Base-by-base conservation (phyloP, 2,888 invertebrate species). In the Cheilosia variabilis region DNA sequence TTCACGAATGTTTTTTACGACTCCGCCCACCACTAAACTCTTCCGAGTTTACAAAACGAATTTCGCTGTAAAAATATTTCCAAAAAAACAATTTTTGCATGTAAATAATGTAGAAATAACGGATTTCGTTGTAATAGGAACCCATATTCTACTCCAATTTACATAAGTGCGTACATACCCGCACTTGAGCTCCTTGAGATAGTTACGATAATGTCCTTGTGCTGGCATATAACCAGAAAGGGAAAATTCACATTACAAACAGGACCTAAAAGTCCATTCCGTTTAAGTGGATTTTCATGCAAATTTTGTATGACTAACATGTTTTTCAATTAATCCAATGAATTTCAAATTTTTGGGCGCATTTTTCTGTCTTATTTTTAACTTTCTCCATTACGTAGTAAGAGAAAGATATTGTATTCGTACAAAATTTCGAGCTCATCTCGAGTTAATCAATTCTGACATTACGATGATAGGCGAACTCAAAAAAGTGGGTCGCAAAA, bases 321-420 rank as follows among this genome's bases (percentile, higher is more conserved):
- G 69, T n/a, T 22, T 47, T 58, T 71, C 58, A 58, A 58, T 69
- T 69, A 58, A 45, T 19, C 15, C n/a, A 50, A 58, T 45, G 69
- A 47, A 13, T 68, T 55, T 43, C 13, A 4, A 6, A 43, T 53
- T 71, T 34, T 58, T 22, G 10, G 22, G 1, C 15, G 2, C 31
- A 34, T 15, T 45, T 1, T 1, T 17, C 4, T 4, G 4, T 13
- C 1, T 37, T 13, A 13, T 0, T 3, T 4, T 2, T 10, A n/a
- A n/a, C n/a, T n/a, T n/a, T n/a, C n/a, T n/a, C n/a, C n/a, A n/a
- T n/a, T n/a, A n/a, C n/a, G n/a, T n/a, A n/a, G n/a, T n/a, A n/a
- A n/a, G n/a, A n/a, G n/a, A n/a, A n/a, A n/a, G n/a, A n/a, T n/a
- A n/a, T n/a, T n/a, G n/a, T n/a, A n/a, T n/a, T n/a, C n/a, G n/a